phyloP scores from a whole-genome alignment of 2,113 vertebrate genomes.

The Clarias magur region DNA sequence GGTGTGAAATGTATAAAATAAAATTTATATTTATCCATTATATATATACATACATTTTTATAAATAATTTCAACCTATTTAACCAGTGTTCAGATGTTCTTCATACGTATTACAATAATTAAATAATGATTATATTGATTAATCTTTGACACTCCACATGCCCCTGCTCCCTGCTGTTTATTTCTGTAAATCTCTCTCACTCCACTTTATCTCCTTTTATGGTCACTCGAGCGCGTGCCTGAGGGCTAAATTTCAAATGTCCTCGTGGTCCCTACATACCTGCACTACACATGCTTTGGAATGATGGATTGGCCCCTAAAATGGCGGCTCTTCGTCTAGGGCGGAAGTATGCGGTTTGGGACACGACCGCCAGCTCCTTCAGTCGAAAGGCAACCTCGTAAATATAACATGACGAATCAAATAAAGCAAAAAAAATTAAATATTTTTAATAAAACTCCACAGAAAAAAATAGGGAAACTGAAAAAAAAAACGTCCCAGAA shows the following conservation, averaged over 20 bases:
- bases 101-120: background rate
- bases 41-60: too few species aligned
- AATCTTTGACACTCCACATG: background rate
- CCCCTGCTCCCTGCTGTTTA: background rate
- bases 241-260: background rate
- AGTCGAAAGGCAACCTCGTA: background rate
- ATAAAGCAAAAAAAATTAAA: background rate
- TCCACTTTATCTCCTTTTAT: constrained; percentile 56
- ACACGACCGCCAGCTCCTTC: background rate
- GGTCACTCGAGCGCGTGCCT: constrained; percentile 46
- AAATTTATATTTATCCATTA: too few species aligned
- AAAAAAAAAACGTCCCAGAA: background rate
- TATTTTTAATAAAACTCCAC: background rate
- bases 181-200: constrained; percentile 50
- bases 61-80: too few species aligned
- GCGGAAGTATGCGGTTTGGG: background rate
- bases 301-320: background rate
- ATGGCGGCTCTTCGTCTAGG: background rate
- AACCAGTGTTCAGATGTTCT: too few species aligned
- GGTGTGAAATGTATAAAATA: too few species aligned
- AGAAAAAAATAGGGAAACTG: background rate
- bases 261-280: background rate
- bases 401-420: background rate
- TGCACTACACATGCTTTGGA: background rate
- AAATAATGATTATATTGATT: background rate